Conservation (phyloP, 1,140 invertebrate species). For the Heliothis subflexa region DNA sequence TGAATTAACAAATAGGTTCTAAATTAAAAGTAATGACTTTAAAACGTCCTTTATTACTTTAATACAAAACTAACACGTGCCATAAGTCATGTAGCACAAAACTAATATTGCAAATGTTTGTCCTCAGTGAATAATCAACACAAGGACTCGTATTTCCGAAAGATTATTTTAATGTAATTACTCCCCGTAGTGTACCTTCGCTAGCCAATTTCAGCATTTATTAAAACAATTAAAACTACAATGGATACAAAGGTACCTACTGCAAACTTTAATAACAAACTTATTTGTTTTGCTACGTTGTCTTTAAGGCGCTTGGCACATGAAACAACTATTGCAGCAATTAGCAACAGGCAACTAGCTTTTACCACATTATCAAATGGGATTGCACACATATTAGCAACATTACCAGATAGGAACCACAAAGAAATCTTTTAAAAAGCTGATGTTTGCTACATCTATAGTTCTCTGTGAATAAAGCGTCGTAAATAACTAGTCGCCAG, state of each 20-base stretch:
- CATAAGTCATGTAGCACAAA: not conserved
- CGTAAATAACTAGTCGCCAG: no score
- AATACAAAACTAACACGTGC: not conserved
- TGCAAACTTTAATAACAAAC: slow-evolving; percentile 9
- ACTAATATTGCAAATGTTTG: slow-evolving; percentile 17
- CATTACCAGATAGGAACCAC: no score
- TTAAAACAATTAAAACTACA: slow-evolving; percentile 2
- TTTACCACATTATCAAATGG: no score
- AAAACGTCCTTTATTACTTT: slow-evolving; percentile 2
- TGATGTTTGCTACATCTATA: no score
- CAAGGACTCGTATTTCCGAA: not conserved
- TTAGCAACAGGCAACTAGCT: no score
- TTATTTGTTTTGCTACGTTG: slow-evolving; percentile 7
- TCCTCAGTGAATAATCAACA: slow-evolving; percentile 20
- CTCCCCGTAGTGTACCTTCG: not conserved
- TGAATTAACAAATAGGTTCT: not conserved
- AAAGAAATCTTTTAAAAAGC: no score
- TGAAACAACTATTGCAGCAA: no score
- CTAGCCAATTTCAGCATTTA: slow-evolving; percentile 5
- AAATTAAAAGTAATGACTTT: not conserved
- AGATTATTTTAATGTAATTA: slow-evolving; percentile 14
- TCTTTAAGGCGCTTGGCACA: not conserved
- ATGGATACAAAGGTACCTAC: not conserved
- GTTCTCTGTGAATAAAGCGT: no score
- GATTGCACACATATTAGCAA: no score